These are phyloP conservation scores for Cuniculus paca DNA, from an alignment of 2,797 vertebrate genomes.

Conservation along the genomic window DNA sequence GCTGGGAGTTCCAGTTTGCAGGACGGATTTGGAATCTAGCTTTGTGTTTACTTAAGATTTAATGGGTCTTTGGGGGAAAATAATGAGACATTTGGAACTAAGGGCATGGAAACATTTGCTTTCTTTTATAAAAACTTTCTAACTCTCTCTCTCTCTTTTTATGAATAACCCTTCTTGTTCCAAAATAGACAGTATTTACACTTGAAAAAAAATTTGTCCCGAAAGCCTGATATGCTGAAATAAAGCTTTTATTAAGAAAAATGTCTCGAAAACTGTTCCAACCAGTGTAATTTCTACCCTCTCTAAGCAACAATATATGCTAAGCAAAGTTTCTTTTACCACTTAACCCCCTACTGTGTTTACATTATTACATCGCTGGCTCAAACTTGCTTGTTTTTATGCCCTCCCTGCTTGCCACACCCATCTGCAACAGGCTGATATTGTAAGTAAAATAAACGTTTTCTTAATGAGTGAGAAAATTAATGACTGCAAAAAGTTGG, in stretches of 20 bases:
- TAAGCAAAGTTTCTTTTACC: background rate
- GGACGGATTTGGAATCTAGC: constrained; percentile 3
- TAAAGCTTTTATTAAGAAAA: constrained; percentile 39
- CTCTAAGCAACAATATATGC: constrained; percentile 40
- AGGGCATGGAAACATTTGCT: constrained; percentile 71
- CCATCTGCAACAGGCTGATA: background rate
- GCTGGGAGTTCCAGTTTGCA: background rate
- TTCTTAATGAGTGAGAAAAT: constrained; percentile 9
- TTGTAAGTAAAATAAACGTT: background rate
- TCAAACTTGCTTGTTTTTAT: background rate
- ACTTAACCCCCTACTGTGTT: constrained; percentile 11
- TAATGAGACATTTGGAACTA: constrained; percentile 49
- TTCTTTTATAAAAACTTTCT: constrained; percentile 67
- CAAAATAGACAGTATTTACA: constrained; percentile 72
- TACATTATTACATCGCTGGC: background rate
- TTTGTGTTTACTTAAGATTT: constrained; percentile 62
- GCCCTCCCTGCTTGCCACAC: background rate
- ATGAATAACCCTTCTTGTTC: constrained; percentile 63
- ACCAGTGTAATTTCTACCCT: background rate
- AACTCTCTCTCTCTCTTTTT: background rate
- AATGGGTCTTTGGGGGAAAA: constrained; percentile 63
- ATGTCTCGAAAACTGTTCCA: constrained; percentile 18
- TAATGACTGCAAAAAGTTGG: background rate
- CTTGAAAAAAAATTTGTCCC: constrained; percentile 45
- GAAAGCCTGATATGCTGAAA: constrained; percentile 42